Evolutionary conservation across 2,797 vertebrate genomes (phyloP).

Genomic region (Cossypha heuglini): DNA sequence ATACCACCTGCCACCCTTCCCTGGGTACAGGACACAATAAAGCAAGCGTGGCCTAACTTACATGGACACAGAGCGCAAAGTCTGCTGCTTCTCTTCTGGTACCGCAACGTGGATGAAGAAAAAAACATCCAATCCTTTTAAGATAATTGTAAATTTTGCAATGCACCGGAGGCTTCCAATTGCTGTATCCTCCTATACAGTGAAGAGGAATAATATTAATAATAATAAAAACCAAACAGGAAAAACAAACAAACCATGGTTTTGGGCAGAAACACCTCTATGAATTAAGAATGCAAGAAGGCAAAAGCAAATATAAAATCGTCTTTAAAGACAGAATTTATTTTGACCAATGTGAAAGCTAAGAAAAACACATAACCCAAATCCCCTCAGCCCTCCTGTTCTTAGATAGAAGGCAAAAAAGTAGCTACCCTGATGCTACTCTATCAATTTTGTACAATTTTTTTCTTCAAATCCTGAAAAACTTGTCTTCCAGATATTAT

Average conservation of each 20-base stretch:
- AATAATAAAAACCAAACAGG: not conserved
- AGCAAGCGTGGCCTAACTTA: slow-evolving; percentile 41
- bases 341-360: not conserved
- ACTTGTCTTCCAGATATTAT: not conserved
- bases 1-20: not conserved
- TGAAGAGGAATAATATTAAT: not conserved
- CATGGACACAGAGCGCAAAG: slow-evolving; percentile 82
- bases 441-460: not conserved
- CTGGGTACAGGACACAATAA: not conserved
- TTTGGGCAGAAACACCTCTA: not conserved
- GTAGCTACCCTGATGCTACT: not conserved
- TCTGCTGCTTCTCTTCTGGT: slow-evolving; percentile 80
- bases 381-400: not conserved
- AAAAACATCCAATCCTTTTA: slow-evolving; percentile 81
- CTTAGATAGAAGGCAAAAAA: not conserved
- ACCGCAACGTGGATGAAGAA: slow-evolving; percentile 81
- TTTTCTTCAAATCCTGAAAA: not conserved
- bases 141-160: slow-evolving; percentile 80
- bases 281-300: not conserved
- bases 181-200: slow-evolving; percentile 71
- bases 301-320: not conserved
- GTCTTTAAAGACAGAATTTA: not conserved
- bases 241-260: not conserved
- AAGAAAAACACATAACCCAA: not conserved
- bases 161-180: slow-evolving; percentile 79